These are phyloP conservation scores for Eupeodes latifasciatus DNA, from an alignment of 2,888 invertebrate genomes.

Conservation along the genomic window DNA sequence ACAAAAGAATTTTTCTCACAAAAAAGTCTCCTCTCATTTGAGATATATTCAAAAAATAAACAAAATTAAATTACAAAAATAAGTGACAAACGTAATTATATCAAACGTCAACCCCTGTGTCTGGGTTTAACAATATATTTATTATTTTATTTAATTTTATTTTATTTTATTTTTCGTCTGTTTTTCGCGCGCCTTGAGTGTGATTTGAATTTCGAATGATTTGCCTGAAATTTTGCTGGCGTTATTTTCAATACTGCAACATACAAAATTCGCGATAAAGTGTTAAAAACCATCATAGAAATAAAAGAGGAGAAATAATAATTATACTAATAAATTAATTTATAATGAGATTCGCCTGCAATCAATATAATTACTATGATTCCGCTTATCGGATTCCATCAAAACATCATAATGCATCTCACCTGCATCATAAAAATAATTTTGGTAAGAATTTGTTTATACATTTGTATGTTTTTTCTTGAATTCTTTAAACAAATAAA, in stretches of 20 bases:
- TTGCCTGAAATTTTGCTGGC: not conserved
- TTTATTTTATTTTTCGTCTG: not conserved
- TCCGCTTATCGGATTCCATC: conserved; percentile 83
- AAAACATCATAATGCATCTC: conserved; percentile 81
- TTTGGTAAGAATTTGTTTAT: conserved; percentile 81
- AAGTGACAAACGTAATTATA: conserved; percentile 42
- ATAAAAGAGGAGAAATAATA: conserved; percentile 6
- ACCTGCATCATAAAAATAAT: conserved; percentile 82
- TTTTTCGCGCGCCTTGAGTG: conserved; percentile 22
- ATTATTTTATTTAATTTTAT: not conserved
- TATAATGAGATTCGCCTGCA: conserved; percentile 83
- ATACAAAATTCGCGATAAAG: not conserved
- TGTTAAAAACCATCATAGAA: not conserved
- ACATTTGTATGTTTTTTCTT: not conserved
- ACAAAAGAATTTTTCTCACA: conserved; percentile 39
- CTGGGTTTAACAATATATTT: not conserved
- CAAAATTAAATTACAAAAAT: conserved; percentile 45
- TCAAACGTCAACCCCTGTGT: conserved; percentile 20
- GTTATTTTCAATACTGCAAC: conserved; percentile 1
- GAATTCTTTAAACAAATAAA: not conserved
- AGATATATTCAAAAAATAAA: conserved; percentile 13
- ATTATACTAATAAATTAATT: conserved; percentile 18
- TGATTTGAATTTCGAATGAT: conserved; percentile 60
- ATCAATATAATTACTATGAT: conserved; percentile 83
- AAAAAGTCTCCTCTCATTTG: not conserved